These are phyloP conservation scores for Syrrhaptes paradoxus DNA, from an alignment of 2,113 vertebrate species.

Conservation along the genomic window DNA sequence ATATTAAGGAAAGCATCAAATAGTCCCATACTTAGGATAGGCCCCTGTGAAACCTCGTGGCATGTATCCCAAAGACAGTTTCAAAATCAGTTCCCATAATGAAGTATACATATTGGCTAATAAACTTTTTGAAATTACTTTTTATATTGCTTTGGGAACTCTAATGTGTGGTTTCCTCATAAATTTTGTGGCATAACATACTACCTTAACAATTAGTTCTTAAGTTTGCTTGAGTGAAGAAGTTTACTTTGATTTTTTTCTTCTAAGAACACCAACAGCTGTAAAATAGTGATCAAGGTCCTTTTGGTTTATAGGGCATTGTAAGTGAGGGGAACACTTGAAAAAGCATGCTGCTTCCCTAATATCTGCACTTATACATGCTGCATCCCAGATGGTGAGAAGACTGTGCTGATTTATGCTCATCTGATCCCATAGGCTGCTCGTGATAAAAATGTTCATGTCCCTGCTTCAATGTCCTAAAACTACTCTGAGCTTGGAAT, in stretches of 20 bases:
- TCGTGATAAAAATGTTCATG: neutral
- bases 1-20: neutral
- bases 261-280: neutral
- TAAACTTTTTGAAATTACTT: neutral
- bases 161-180: neutral
- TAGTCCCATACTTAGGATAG: neutral
- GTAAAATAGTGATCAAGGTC: neutral
- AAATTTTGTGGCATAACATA: neutral
- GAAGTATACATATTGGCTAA: neutral
- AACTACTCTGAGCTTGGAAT: neutral
- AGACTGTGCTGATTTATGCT: neutral
- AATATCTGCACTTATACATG: neutral
- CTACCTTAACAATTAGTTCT: neutral
- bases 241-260: neutral
- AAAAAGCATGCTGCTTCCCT: neutral
- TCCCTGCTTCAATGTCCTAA: neutral
- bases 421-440: neutral
- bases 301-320: neutral
- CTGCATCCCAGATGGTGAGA: neutral
- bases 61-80: neutral
- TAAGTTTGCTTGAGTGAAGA: neutral
- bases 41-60: neutral
- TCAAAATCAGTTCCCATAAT: constrained; percentile 4
- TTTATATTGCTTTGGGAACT: constrained; percentile 12
- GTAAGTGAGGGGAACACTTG: neutral